Evolutionary conservation across 2,888 invertebrate species (phyloP).

Genomic region (Athalia cordata): DNA sequence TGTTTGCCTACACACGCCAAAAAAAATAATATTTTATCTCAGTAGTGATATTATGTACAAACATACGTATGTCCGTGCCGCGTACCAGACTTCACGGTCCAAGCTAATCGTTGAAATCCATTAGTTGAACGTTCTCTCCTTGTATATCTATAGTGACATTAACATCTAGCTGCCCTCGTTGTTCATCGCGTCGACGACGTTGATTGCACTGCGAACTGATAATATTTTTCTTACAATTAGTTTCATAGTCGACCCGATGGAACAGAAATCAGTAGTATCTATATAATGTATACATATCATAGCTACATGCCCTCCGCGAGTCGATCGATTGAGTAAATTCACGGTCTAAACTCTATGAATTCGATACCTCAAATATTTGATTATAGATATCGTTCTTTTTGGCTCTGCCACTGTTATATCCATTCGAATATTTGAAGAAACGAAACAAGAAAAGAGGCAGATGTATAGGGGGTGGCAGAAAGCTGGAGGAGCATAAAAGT

Average conservation of each 20-base stretch:
- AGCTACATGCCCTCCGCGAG: background rate
- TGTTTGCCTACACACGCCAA: conserved; percentile 1
- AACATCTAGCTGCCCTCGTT: background rate
- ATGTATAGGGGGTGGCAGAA: background rate
- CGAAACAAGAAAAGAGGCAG: background rate
- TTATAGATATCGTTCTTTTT: conserved; percentile 4
- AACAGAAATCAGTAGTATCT: background rate
- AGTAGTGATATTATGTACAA: background rate
- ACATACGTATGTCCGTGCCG: too few relatives aligned
- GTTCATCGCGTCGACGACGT: background rate
- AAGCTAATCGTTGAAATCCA: conserved; percentile 9
- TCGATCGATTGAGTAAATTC: background rate
- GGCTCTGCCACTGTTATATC: background rate
- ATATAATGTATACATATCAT: too few relatives aligned
- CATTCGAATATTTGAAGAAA: background rate
- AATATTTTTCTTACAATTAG: background rate
- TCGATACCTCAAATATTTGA: conserved; percentile 17
- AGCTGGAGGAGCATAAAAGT: background rate
- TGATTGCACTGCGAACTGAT: background rate
- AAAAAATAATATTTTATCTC: background rate
- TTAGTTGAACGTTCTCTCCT: conserved; percentile 15
- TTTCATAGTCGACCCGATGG: background rate
- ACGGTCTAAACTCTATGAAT: background rate
- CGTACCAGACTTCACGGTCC: background rate
- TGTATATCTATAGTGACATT: background rate